Base-by-base conservation (phyloP, 2,113 vertebrate species). In the Mugil cephalus region DNA sequence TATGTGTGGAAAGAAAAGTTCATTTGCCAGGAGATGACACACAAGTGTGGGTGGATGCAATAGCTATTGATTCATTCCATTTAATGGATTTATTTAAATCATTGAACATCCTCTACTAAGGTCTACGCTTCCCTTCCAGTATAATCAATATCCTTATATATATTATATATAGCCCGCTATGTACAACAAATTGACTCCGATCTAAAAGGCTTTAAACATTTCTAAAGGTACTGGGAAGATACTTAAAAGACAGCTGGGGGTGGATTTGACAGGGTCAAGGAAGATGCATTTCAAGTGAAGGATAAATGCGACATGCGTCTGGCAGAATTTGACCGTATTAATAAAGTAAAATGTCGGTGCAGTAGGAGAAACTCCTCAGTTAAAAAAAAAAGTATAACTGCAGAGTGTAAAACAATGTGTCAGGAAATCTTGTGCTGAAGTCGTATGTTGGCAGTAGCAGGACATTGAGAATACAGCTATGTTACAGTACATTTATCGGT, bases 1-100 rank as follows among this genome's bases (percentile, higher is more conserved):
- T 43, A 62, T 70, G 40, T 55, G 71, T 56, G 58, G 43, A 40
- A 39, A 64, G 34, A 54, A n/a, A 69, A 30, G 43, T 10, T 36
- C 18, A 12, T 58, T 46, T 74, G 51, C 46, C 45, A 45, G 43
- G 53, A 60, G 60, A 76, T 35, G 35, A 30, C 30, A 56, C 6
- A 24, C 8, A n/a, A 15, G 4, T 54, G 47, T n/a, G 42, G 18
- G 56, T 55, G 21, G 63, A 60, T 36, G 35, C 39, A 40, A 56
- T 21, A 15, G 64, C 11, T 40, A 73, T 52, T 0, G 13, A 74
- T 63, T 47, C 10, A 14, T 10, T 30, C 45, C 45, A 62, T 68
- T 62, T 56, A 55, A 68, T 38, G 30, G 9, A 50, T 1, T 19
- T 6, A 52, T 3, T 19, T 46, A 13, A 1, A 58, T 54, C 11